phyloP scores from a whole-genome alignment of 2,113 vertebrate species.

The Climacteris rufus region DNA sequence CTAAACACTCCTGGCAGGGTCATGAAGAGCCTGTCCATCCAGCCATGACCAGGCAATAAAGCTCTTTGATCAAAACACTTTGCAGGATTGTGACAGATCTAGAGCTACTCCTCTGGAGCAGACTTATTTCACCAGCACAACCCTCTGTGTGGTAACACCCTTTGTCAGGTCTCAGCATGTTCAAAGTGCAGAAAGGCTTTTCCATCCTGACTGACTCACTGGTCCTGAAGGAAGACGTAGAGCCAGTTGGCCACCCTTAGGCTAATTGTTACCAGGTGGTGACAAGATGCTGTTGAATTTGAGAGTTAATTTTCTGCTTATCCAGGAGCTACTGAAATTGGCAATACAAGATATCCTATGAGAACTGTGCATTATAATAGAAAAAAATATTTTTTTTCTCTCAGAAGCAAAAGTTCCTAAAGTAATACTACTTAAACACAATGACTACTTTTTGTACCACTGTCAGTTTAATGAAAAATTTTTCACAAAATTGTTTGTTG shows the following conservation, averaged over 20 bases:
- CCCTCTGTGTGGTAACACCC: neutral
- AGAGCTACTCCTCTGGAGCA: neutral
- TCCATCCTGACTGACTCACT: neutral
- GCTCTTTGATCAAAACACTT: neutral
- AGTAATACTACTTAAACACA: neutral
- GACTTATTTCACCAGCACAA: neutral
- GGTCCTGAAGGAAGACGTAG: neutral
- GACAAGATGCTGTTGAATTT: neutral
- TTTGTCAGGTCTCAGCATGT: neutral
- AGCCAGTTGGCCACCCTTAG: neutral
- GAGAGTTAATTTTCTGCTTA: neutral
- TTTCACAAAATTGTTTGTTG: neutral
- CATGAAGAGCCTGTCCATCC: neutral
- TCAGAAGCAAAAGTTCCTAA: neutral
- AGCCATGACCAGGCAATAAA: neutral
- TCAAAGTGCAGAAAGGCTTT: neutral
- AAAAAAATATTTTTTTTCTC: neutral
- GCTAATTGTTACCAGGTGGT: rapidly evolving
- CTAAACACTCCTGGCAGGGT: neutral
- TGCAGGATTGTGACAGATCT: neutral
- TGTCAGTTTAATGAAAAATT: neutral
- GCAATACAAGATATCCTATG: neutral
- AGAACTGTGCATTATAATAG: neutral
- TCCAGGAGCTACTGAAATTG: neutral
- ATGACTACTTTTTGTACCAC: neutral